phyloP scores from a whole-genome alignment of 2,797 vertebrate species.

The Parambassis ranga region DNA sequence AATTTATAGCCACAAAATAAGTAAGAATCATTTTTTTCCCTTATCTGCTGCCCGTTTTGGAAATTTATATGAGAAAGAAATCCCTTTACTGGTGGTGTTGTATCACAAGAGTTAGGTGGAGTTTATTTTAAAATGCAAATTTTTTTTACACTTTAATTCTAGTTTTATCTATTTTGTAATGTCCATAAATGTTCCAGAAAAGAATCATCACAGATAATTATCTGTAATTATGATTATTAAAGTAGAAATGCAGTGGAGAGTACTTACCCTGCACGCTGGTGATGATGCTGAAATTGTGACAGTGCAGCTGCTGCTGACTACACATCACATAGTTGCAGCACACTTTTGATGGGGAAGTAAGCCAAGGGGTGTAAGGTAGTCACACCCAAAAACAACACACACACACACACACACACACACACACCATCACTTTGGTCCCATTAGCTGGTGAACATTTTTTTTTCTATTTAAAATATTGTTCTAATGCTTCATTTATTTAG shows the following conservation, averaged over 20 bases:
- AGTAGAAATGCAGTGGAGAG: neutral
- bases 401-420: neutral
- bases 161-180: no score
- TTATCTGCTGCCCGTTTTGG: no score
- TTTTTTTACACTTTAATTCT: neutral
- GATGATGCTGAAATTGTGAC: constrained; percentile 49
- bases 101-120: neutral
- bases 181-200: no score
- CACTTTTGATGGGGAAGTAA: constrained; percentile 73
- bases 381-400: constrained; percentile 49
- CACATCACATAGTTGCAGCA: constrained; percentile 48
- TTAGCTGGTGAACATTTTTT: no score
- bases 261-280: constrained; percentile 61
- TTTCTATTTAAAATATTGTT: neutral
- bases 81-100: no score
- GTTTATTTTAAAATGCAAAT: neutral
- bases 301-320: constrained; percentile 12
- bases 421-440: constrained; percentile 16
- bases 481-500: neutral
- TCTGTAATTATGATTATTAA: no score
- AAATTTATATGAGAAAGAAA: no score
- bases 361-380: constrained; percentile 14
- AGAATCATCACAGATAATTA: neutral
- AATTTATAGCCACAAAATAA: no score
- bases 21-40: no score